phyloP scores from a whole-genome alignment of 2,888 invertebrate species.

The Agrochola litura region DNA sequence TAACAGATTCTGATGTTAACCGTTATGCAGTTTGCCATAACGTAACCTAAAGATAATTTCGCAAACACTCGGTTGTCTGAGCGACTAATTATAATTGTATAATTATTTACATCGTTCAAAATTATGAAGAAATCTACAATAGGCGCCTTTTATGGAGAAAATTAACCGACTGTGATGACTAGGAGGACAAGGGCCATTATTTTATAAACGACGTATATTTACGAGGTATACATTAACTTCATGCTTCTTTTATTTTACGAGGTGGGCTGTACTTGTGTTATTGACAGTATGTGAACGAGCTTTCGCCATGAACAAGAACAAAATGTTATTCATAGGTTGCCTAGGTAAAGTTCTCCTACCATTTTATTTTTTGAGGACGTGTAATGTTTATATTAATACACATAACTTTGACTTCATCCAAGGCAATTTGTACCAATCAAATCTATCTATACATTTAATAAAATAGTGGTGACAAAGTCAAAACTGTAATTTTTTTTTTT shows the following conservation, averaged over 20 bases:
- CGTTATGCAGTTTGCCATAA: conserved; percentile 17
- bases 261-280: conserved; percentile 32
- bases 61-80: conserved; percentile 65
- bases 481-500: no score
- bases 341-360: no score
- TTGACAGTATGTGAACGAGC: conserved; percentile 4
- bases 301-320: background rate
- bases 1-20: background rate
- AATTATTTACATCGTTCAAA: conserved; percentile 75
- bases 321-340: no score
- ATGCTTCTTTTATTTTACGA: conserved; percentile 58
- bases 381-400: no score
- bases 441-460: no score
- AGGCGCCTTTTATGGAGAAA: conserved; percentile 66
- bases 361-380: no score
- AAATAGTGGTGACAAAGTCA: no score
- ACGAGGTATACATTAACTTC: conserved; percentile 40
- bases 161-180: conserved; percentile 69
- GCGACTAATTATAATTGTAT: conserved; percentile 78
- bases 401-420: no score
- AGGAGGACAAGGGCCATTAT: conserved; percentile 61
- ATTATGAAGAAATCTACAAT: conserved; percentile 70
- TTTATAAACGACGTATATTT: conserved; percentile 42
- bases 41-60: conserved; percentile 52
- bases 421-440: no score